A percentile compares a stretch with the other conserved stretches of the same genome.
Conservation (phyloP, 2,888 invertebrate genomes). For the Hydrotaea diabolus region DNA sequence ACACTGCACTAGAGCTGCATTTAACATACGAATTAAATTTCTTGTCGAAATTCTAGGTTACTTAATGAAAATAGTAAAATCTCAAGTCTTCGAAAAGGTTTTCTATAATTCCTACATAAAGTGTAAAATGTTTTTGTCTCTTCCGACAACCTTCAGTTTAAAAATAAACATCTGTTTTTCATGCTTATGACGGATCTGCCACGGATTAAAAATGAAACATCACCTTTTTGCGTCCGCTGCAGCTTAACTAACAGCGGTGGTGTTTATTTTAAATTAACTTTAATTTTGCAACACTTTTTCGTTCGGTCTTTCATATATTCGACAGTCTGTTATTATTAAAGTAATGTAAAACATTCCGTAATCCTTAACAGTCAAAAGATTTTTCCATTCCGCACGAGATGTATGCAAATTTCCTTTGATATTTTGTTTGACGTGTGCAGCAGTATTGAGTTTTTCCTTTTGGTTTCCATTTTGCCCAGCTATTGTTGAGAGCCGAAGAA, state of each 20-base stretch:
- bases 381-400: not conserved
- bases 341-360: conserved; percentile 26
- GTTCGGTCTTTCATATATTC: not conserved
- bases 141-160: too few relatives aligned
- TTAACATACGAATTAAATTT: too few relatives aligned
- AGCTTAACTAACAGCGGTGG: not conserved
- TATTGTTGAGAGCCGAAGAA: conserved; percentile 14
- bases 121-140: too few relatives aligned
- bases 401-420: conserved; percentile 14
- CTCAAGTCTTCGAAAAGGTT: too few relatives aligned
- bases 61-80: too few relatives aligned
- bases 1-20: too few relatives aligned
- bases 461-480: not conserved
- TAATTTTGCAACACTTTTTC: conserved; percentile 38
- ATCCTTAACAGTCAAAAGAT: conserved; percentile 28
- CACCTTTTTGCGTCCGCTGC: not conserved
- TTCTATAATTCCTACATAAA: too few relatives aligned
- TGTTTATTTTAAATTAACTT: conserved; percentile 43
- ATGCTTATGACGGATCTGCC: too few relatives aligned
- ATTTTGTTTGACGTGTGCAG: conserved; percentile 26
- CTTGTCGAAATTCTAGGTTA: too few relatives aligned
- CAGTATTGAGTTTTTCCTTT: not conserved
- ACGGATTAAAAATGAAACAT: not conserved
- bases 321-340: not conserved
- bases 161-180: too few relatives aligned